These are phyloP conservation scores for Andrena cerasifolii DNA, from an alignment of 1,140 invertebrate genomes.

Conservation along the genomic window DNA sequence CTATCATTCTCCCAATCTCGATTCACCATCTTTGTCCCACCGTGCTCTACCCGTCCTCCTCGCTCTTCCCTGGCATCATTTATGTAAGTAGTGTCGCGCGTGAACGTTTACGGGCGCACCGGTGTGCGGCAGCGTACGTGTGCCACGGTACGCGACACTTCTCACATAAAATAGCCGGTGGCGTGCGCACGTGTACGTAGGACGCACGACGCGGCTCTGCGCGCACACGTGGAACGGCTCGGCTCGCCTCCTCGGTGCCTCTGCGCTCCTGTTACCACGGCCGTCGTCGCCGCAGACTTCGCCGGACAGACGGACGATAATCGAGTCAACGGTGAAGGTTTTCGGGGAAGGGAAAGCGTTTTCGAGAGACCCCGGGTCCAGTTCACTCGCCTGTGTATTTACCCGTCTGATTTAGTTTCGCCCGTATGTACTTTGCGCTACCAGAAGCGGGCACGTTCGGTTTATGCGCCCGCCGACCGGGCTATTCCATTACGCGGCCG, in stretches of 20 bases:
- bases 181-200: neutral
- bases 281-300: constrained; percentile 50
- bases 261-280: constrained; percentile 44
- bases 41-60: too few species aligned
- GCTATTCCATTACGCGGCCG: constrained; percentile 52
- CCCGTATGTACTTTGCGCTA: constrained; percentile 22
- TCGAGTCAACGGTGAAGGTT: constrained; percentile 53
- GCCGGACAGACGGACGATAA: constrained; percentile 65
- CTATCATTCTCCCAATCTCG: neutral
- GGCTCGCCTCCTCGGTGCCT: constrained; percentile 31
- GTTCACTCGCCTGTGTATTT: constrained; percentile 30
- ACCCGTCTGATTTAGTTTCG: constrained; percentile 59
- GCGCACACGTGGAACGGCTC: neutral
- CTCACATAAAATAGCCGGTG: constrained; percentile 36
- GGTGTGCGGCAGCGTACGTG: constrained; percentile 2
- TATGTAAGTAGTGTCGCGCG: constrained; percentile 47
- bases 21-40: neutral
- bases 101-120: constrained; percentile 13
- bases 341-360: constrained; percentile 41
- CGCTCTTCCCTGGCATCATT: constrained; percentile 16
- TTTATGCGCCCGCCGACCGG: constrained; percentile 45
- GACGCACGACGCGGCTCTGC: neutral
- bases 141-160: constrained; percentile 35
- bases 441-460: constrained; percentile 39
- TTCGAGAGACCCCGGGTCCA: constrained; percentile 20